phyloP scores from a whole-genome alignment of 2,888 invertebrate genomes.

The Eupithecia inturbata region DNA sequence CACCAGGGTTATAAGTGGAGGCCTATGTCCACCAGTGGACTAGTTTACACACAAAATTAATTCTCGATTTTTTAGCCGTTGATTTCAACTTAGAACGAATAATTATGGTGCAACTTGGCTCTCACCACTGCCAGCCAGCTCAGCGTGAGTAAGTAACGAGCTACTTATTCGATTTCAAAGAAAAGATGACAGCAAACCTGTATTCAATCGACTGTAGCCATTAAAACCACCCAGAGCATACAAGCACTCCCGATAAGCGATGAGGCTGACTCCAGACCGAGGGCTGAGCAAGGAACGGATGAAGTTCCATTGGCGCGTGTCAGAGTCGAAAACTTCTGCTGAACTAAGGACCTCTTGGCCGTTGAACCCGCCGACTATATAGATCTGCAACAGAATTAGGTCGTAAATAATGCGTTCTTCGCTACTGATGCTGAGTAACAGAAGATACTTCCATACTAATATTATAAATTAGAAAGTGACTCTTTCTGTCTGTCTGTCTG shows the following conservation, averaged over 20 bases:
- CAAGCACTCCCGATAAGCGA: constrained; percentile 86
- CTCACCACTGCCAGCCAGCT: no score
- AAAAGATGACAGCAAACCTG: constrained; percentile 71
- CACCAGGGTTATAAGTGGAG: no score
- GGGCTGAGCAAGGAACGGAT: constrained; percentile 88
- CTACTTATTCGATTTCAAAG: background rate
- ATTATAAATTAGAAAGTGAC: no score
- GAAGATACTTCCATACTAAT: background rate
- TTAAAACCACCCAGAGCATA: constrained; percentile 93
- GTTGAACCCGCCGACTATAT: constrained; percentile 92
- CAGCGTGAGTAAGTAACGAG: no score
- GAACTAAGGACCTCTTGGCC: constrained; percentile 90
- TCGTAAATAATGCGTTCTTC: background rate
- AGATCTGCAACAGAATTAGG: constrained; percentile 76
- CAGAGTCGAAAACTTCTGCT: constrained; percentile 89
- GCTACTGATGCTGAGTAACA: background rate
- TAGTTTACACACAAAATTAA: no score
- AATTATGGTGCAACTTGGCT: no score
- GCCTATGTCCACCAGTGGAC: no score
- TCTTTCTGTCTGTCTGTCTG: no score
- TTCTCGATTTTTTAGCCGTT: no score
- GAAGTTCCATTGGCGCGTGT: constrained; percentile 88
- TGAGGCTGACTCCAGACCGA: constrained; percentile 90
- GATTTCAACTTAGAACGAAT: no score
- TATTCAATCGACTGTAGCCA: constrained; percentile 87